Evolutionary conservation across 2,888 invertebrate genomes (phyloP).

Genomic region (Crocallis elinguaria): DNA sequence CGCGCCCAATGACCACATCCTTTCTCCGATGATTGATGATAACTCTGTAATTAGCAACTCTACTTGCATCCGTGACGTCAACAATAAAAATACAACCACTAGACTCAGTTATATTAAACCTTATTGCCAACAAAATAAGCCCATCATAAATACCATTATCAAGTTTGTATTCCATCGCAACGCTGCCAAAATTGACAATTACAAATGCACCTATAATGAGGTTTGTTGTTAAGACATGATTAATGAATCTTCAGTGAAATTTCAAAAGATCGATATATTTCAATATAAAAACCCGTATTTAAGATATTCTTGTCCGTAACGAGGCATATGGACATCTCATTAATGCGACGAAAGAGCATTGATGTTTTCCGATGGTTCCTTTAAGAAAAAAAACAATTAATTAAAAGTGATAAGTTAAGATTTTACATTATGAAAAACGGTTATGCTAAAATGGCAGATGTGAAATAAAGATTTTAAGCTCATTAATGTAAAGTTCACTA

Average conservation of each 20-base stretch:
- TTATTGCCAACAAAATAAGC: slow-evolving; percentile 50
- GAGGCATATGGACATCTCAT: slow-evolving; percentile 33
- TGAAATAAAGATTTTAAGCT: slow-evolving; percentile 28
- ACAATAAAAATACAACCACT: slow-evolving; percentile 38
- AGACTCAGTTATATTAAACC: slow-evolving; percentile 49
- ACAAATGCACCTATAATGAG: slow-evolving; percentile 79
- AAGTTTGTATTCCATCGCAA: slow-evolving; percentile 42
- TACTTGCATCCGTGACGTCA: slow-evolving; percentile 57
- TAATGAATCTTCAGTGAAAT: slow-evolving; percentile 65
- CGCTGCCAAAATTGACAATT: slow-evolving; percentile 74
- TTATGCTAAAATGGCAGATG: slow-evolving; percentile 35
- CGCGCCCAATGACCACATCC: slow-evolving; percentile 35
- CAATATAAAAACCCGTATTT: slow-evolving; percentile 35
- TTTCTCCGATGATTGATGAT: slow-evolving; percentile 69
- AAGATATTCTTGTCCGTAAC: slow-evolving; percentile 36
- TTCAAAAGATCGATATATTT: slow-evolving; percentile 43
- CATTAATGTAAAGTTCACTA: slow-evolving; percentile 16
- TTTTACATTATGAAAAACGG: slow-evolving; percentile 28
- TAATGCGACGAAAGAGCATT: slow-evolving; percentile 31
- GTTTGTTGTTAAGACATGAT: slow-evolving; percentile 71
- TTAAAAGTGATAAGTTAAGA: slow-evolving; percentile 18
- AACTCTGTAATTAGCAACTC: slow-evolving; percentile 71
- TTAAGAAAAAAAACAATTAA: slow-evolving; percentile 24
- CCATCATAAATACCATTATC: slow-evolving; percentile 44
- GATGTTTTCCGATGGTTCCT: slow-evolving; percentile 28